Evolutionary conservation across 1,140 invertebrate species (phyloP), one percentile per base, ranked within the genome.

Genomic region (Drosophila triauraria): DNA sequence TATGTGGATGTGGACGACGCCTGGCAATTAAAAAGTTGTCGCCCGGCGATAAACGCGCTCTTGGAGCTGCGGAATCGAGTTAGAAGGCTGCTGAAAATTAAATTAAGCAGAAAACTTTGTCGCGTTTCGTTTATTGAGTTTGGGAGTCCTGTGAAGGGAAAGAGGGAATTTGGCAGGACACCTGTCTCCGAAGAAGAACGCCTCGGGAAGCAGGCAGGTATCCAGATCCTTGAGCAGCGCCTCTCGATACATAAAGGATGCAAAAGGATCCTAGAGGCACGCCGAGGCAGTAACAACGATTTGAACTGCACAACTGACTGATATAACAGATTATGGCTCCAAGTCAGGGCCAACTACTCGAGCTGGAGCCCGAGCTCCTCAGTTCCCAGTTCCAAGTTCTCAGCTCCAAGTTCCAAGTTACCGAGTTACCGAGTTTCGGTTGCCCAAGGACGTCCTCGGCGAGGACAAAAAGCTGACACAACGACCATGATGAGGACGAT

Each of bases 21-120:
- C 69, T 75, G 83, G 83, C 76, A 87, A 87, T 87, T 87, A 87
- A 87, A 87, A 87, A 87, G 83, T 87, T 87, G 63, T 87, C 63
- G 75, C 56, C 44, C 51, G 27, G 40, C 75, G 59, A 64, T 82
- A 82, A 86, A 78, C 65, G 78, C 65, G 42, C 62, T 53, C 67
- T 72, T 67, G 46, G 59, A 42, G 40, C 20, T 63, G 61, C 59
- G 27, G 58, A 87, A 87, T 88, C 74, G 65, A 83, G 80, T 83
- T 88, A 88, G 82, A 80, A 70, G 72, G 69, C 63, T 70, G 54
- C 75, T 57, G 71, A 38, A 75, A 87, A 88, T 87, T 80, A 64
- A 87, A 88, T 87, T 83, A 88, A 87, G 69, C 57, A 53, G 42
- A 62, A 69, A 88, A 80, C 71, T 83, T 88, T 72, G 32, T 17